phyloP scores from a whole-genome alignment of 2,888 invertebrate species.

The Drosophila bunnanda region DNA sequence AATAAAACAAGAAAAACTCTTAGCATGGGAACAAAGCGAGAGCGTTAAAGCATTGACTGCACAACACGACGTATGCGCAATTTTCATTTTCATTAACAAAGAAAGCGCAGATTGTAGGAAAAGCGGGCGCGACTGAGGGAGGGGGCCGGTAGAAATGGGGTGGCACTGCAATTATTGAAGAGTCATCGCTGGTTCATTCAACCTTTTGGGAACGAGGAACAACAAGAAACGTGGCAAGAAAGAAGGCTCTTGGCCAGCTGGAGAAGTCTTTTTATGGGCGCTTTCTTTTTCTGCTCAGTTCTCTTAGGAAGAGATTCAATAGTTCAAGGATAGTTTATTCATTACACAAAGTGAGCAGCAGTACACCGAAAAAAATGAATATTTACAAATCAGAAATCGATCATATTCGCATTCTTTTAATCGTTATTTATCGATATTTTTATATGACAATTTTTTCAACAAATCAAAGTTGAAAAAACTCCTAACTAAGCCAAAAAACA shows the following conservation, averaged over 20 bases:
- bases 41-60: conserved; percentile 34
- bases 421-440: too few relatives aligned
- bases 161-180: conserved; percentile 26
- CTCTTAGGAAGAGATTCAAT: conserved; percentile 12
- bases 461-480: too few relatives aligned
- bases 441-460: too few relatives aligned
- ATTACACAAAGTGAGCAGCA: conserved; percentile 23
- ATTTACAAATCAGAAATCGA: too few relatives aligned
- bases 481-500: too few relatives aligned
- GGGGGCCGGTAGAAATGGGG: conserved; percentile 9
- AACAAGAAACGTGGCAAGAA: conserved; percentile 2
- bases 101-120: conserved; percentile 16
- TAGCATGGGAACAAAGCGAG: conserved; percentile 54
- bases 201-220: conserved; percentile 30
- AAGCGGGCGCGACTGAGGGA: background rate
- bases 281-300: conserved; percentile 8
- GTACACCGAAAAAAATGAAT: conserved; percentile 8
- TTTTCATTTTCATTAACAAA: conserved; percentile 50
- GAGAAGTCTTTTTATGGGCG: conserved; percentile 20
- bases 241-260: conserved; percentile 26
- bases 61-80: conserved; percentile 48
- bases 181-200: conserved; percentile 44
- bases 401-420: too few relatives aligned
- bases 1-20: conserved; percentile 47
- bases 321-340: conserved; percentile 39